phyloP scores from a whole-genome alignment of 2,797 vertebrate species.

The Chloroceryle inda region DNA sequence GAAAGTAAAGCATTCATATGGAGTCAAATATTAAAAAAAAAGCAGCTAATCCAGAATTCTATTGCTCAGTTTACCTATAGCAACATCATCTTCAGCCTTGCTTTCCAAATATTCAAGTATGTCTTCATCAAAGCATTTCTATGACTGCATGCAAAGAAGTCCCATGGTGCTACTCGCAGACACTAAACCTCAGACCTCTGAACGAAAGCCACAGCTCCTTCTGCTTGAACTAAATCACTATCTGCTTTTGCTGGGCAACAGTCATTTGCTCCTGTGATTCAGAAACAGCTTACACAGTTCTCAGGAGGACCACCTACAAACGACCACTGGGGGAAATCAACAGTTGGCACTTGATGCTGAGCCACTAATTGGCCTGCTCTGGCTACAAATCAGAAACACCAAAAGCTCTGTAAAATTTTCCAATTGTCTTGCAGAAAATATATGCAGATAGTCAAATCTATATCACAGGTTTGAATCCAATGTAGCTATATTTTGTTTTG shows the following conservation, averaged over 20 bases:
- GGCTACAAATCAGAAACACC: not conserved
- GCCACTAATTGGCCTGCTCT: not conserved
- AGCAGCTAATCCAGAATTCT: not conserved
- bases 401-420: not conserved
- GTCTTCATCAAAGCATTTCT: not conserved
- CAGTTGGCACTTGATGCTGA: not conserved
- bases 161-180: not conserved
- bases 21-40: not conserved
- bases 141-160: not conserved
- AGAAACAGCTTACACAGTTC: not conserved
- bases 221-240: not conserved
- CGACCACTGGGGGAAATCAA: not conserved
- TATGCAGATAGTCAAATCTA: not conserved
- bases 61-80: not conserved
- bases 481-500: not conserved
- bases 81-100: not conserved
- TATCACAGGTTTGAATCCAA: not conserved
- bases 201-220: not conserved
- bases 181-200: not conserved
- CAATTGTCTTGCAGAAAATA: not conserved
- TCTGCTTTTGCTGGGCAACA: not conserved
- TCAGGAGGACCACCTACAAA: not conserved
- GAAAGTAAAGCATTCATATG: not conserved
- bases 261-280: not conserved
- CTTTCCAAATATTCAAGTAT: not conserved